Percentiles rank a stretch among this genome's conserved stretches.
Evolutionary conservation across 2,888 invertebrate genomes (phyloP).

Genomic region (Troglohyphantes excavatus): DNA sequence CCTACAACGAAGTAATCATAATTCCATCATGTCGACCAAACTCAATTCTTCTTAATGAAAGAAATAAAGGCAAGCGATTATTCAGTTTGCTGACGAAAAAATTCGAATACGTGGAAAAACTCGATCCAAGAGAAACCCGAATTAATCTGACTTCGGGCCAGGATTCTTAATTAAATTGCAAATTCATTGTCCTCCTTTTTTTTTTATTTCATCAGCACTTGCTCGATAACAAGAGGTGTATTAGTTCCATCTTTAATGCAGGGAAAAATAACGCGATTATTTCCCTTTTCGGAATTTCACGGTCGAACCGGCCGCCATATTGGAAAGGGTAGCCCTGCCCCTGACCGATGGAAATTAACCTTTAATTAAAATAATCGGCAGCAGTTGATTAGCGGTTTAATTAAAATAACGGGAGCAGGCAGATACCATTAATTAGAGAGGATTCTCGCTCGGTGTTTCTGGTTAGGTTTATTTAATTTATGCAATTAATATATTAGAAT

Average conservation of each 20-base stretch:
- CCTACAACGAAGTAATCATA: not conserved
- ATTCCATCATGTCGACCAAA: not conserved
- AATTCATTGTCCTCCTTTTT: slow-evolving; percentile 28
- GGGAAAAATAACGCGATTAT: slow-evolving; percentile 47
- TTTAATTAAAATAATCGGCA: slow-evolving; percentile 59
- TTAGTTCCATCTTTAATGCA: slow-evolving; percentile 47
- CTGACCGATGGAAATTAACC: slow-evolving; percentile 35
- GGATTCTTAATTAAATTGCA: slow-evolving; percentile 45
- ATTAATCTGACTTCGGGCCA: slow-evolving; percentile 30
- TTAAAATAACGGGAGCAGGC: slow-evolving; percentile 35
- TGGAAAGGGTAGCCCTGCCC: slow-evolving; percentile 31
- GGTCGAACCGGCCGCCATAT: slow-evolving; percentile 36
- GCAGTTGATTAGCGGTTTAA: slow-evolving; percentile 60
- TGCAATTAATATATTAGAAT: slow-evolving; percentile 40
- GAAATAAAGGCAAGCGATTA: slow-evolving; percentile 27
- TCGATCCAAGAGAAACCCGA: not conserved
- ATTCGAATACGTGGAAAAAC: not conserved
- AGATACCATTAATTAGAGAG: slow-evolving; percentile 41
- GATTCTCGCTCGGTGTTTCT: slow-evolving; percentile 5
- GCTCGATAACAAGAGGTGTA: slow-evolving; percentile 39
- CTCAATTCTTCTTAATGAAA: not conserved
- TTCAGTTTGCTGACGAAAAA: not conserved
- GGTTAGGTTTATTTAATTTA: slow-evolving; percentile 28
- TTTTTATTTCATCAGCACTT: not conserved
- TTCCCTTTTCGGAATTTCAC: slow-evolving; percentile 29